These are phyloP conservation scores for Penaeus vannamei DNA, from an alignment of 1,140 invertebrate genomes.

Conservation along the genomic window DNA sequence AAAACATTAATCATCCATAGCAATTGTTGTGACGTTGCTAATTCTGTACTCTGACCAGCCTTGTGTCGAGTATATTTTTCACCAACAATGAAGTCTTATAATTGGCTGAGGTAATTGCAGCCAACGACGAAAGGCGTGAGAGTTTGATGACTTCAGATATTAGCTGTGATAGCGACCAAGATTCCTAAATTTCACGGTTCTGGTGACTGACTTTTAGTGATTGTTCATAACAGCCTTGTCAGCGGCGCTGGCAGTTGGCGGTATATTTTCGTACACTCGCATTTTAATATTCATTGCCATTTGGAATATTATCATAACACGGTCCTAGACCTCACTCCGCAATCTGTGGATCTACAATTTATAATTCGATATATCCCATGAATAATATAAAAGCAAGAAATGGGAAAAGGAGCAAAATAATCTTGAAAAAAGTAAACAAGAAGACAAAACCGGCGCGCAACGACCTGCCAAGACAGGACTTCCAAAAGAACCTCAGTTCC, in stretches of 20 bases:
- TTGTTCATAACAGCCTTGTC: constrained; percentile 22
- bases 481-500: constrained; percentile 38
- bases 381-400: background rate
- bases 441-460: too few species aligned
- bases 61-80: constrained; percentile 56
- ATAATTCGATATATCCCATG: too few species aligned
- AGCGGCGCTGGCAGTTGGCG: background rate
- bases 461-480: background rate
- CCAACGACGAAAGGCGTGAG: constrained; percentile 58
- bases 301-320: too few species aligned
- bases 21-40: too few species aligned
- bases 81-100: constrained; percentile 63
- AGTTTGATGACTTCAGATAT: constrained; percentile 66
- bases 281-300: too few species aligned
- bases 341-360: too few species aligned
- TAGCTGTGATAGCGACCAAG: constrained; percentile 62
- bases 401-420: constrained; percentile 36
- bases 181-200: constrained; percentile 58
- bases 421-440: background rate
- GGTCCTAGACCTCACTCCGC: too few species aligned
- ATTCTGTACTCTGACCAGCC: background rate
- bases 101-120: constrained; percentile 65
- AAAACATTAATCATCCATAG: background rate
- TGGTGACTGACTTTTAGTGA: constrained; percentile 60
- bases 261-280: too few species aligned